Percentiles rank a stretch among this genome's conserved stretches.
Conservation (phyloP, 1,140 invertebrate species). For the Rhyacophila brunnea region DNA sequence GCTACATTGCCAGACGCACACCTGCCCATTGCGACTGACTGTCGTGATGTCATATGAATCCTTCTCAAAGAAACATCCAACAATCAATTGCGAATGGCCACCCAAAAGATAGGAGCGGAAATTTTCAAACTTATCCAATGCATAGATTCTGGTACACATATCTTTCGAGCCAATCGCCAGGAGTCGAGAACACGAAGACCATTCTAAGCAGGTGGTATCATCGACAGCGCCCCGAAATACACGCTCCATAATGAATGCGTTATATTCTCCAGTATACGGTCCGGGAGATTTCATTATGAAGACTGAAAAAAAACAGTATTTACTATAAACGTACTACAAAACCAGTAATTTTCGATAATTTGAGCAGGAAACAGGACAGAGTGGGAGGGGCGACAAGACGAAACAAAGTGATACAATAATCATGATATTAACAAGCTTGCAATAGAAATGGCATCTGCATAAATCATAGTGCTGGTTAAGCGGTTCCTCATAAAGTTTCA, state of each 20-base stretch:
- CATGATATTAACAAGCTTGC: too few relatives aligned
- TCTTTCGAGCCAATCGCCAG: constrained; percentile 86
- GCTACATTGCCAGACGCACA: constrained; percentile 88
- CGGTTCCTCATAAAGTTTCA: too few relatives aligned
- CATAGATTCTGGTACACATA: constrained; percentile 78
- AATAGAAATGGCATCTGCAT: too few relatives aligned
- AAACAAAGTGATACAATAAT: too few relatives aligned
- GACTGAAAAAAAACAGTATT: constrained; percentile 56
- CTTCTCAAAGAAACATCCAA: constrained; percentile 85
- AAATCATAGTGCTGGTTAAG: too few relatives aligned
- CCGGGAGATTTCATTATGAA: constrained; percentile 87
- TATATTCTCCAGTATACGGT: constrained; percentile 74
- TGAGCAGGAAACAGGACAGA: too few relatives aligned
- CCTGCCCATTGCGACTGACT: constrained; percentile 67
- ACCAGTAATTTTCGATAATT: too few relatives aligned
- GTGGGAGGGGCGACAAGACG: too few relatives aligned
- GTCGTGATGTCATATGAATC: constrained; percentile 80
- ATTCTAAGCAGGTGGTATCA: constrained; percentile 82
- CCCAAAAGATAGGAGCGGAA: constrained; percentile 71
- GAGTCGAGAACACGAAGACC: constrained; percentile 88
- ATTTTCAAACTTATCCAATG: constrained; percentile 72
- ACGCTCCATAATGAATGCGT: constrained; percentile 83
- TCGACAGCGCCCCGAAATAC: constrained; percentile 79
- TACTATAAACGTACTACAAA: too few relatives aligned
- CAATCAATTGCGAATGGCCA: constrained; percentile 78